Base-by-base conservation (phyloP, 2,113 vertebrate genomes). In the Oreochromis aureus region DNA sequence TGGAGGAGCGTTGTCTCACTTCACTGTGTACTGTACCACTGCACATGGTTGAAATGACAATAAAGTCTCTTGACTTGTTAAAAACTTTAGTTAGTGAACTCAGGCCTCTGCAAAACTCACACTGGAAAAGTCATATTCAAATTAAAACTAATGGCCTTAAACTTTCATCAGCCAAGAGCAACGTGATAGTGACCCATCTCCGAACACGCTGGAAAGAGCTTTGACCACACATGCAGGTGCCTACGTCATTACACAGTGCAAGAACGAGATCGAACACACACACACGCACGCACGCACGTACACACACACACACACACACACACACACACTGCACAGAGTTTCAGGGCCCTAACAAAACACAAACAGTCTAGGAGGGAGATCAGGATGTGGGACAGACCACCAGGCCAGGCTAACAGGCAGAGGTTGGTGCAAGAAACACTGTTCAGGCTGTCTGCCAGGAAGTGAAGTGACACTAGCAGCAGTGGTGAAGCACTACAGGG, bases 361-460 rank as follows among this genome's bases (percentile, higher is more conserved):
- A 2, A 59, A 59, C 56, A 59, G 13, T 9, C 13, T 24, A 30
- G 55, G 1, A 55, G 5, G 53, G 53, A 55, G 53, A 1, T 58
- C 55, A 30, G 55, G 55, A 30, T 58, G 55, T 15, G 24, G 56
- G 56, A 3, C 16, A 58, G 24, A 58, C 24, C 56, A 58, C 24
- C 24, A 58, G 55, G 22, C 55, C 24, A 9, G 56, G 4, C 24
- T 58, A 58, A 2, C 24, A 59, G 24, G 13, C 2, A 30, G 0
- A 59, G 13, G 24, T 59, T 30, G 24, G 55, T 58, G 24, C 55
- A 58, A 56, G 55, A 58, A 58, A 30, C 56, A 58, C 24, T 30
- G 56, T 9, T 30, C 56, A 59, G 56, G 3, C 1, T 30, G 56
- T 16, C 56, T 59, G 56, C 7, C 56, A 59, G 56, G 7, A 16